Base-by-base conservation (phyloP, 2,797 vertebrate genomes). In the Pteropus rufus region DNA sequence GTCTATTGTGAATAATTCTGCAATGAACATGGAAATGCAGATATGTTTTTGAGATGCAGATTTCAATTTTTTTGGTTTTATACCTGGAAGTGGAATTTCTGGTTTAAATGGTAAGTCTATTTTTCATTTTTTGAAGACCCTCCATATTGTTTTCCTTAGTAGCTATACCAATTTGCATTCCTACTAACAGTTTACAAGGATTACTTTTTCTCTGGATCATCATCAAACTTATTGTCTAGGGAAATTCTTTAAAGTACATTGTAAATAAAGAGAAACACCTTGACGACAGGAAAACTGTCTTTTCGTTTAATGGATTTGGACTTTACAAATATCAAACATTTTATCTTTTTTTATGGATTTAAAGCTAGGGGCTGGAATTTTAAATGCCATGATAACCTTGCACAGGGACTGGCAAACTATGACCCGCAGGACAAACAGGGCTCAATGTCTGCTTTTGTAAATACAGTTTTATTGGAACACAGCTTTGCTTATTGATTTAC, bases 201-300 rank as follows among this genome's bases (percentile, higher is more conserved):
- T 41, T 75, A 12, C 7, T 4, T 83, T 84, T 91, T 64, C 52
- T 70, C 10, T 18, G 65, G 18, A 67, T 67, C 24, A 19, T 49
- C 7, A 3, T 6, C n/a, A 89, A 46, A 31, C 10, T 58, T 70
- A 6, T 54, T 87, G 49, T 39, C 19, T 12, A 72, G 7, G 31
- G n/a, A 95, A 97, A 97, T 95, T 84, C 62, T 97, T 92, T 94
- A 41, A 88, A 91, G 56, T 39, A 67, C 2, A 69, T 96, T 91
- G 83, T 77, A 97, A 95, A 70, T 90, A 94, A 70, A 83, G 7
- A 92, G 76, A 93, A 64, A 85, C 4, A 62, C 34, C 93, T 52
- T 93, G 73, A 89, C 49, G 80, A 92, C 39, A 62, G 64, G 64
- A 92, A 96, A 93, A 79, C 60, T 86, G 44, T 65, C 54, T 95